phyloP scores from a whole-genome alignment of 2,113 vertebrate species.

The Azemiops feae region DNA sequence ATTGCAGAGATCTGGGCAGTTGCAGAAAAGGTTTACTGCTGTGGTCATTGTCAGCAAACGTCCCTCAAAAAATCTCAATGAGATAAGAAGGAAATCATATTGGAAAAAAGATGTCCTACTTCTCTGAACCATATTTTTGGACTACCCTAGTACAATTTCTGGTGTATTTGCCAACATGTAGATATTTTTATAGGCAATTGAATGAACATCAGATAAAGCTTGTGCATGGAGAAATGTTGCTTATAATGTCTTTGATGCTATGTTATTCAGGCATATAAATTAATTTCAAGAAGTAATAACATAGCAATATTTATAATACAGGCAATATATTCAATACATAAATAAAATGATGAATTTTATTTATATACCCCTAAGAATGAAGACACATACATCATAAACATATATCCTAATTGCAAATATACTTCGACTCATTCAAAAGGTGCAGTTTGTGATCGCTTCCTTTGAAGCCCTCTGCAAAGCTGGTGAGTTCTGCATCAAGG shows the following conservation, averaged over 20 bases:
- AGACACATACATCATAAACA: not conserved
- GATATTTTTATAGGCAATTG: not conserved
- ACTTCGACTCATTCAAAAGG: not conserved
- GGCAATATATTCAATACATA: not conserved
- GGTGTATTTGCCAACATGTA: not conserved
- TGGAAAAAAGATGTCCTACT: not conserved
- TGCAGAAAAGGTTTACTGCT: not conserved
- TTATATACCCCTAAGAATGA: not conserved
- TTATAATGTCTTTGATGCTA: not conserved
- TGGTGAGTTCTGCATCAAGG: not conserved
- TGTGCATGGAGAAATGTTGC: not conserved
- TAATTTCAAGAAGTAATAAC: not conserved
- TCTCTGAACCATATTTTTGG: not conserved
- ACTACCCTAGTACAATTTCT: not conserved
- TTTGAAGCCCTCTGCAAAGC: not conserved
- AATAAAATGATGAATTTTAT: not conserved
- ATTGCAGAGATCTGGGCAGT: not conserved
- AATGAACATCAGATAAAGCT: not conserved
- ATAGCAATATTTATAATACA: not conserved
- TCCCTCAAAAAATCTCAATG: not conserved
- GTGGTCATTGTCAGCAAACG: not conserved
- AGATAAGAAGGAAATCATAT: not conserved
- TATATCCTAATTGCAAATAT: not conserved
- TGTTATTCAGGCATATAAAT: not conserved
- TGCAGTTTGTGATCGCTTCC: not conserved